A percentile compares a stretch with the other conserved stretches of the same genome.
These are phyloP conservation scores for Pecten maximus DNA, from an alignment of 2,888 invertebrate genomes.

Conservation along the genomic window DNA sequence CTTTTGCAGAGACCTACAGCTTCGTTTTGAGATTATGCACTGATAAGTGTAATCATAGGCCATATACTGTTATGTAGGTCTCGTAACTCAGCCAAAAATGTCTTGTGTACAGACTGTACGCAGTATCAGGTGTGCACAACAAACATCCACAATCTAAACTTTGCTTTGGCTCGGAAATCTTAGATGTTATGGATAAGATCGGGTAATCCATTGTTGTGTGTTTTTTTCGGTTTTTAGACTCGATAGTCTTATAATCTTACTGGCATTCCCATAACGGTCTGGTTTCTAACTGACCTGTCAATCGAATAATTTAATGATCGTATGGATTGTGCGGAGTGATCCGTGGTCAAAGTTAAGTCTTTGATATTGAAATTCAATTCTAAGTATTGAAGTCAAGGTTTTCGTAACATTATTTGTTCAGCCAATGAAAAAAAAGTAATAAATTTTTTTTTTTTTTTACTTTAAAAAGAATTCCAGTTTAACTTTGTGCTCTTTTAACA, in stretches of 20 bases:
- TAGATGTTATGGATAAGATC: neutral
- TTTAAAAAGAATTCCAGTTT: neutral
- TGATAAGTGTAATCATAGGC: neutral
- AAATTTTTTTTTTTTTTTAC: too few species aligned
- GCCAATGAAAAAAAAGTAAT: neutral
- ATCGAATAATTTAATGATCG: neutral
- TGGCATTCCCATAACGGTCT: neutral
- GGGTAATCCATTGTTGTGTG: neutral
- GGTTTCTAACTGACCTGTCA: neutral
- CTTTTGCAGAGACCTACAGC: neutral
- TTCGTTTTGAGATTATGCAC: neutral
- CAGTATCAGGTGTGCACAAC: constrained; percentile 21
- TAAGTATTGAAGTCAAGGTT: neutral
- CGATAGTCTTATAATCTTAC: neutral
- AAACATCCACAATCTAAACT: neutral
- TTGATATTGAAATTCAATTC: neutral
- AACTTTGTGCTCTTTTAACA: neutral
- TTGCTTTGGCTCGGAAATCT: neutral
- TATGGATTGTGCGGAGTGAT: neutral
- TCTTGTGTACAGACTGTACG: neutral
- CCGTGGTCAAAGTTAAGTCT: neutral
- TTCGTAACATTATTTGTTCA: neutral
- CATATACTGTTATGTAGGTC: neutral
- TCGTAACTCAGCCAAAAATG: neutral
- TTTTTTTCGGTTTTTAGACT: neutral